Evolutionary conservation across 64 coral and sea anemone species (phyloP).

Genomic region (Porites australiensis): DNA sequence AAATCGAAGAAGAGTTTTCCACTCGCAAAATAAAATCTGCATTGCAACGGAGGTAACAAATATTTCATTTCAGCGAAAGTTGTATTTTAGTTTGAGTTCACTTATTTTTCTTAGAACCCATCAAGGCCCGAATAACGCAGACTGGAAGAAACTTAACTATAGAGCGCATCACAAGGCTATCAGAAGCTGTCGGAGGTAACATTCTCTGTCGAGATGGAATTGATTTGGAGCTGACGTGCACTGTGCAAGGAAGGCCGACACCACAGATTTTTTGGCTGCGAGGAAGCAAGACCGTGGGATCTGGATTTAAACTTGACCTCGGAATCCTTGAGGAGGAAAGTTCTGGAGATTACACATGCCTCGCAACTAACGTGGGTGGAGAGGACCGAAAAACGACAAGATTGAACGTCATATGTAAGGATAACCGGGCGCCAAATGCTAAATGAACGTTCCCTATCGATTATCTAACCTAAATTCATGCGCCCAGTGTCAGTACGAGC

Average conservation of each 20-base stretch:
- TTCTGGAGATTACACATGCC: slow-evolving; percentile 75
- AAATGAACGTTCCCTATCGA: neutral
- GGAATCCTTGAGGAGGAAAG: slow-evolving; percentile 46
- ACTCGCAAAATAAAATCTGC: no score
- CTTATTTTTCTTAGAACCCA: neutral
- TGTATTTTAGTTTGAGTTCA: neutral
- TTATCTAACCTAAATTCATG: no score
- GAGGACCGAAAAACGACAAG: slow-evolving; percentile 56
- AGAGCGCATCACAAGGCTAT: neutral
- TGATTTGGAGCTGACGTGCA: slow-evolving; percentile 38
- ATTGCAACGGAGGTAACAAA: no score
- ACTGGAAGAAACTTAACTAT: slow-evolving; percentile 19
- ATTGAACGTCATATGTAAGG: slow-evolving; percentile 27
- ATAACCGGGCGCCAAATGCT: neutral
- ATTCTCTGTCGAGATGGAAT: slow-evolving; percentile 40
- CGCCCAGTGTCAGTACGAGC: no score
- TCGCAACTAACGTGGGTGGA: slow-evolving; percentile 73
- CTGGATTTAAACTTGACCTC: slow-evolving; percentile 6
- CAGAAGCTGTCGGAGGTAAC: slow-evolving; percentile 29
- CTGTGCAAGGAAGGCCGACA: slow-evolving; percentile 33
- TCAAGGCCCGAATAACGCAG: neutral
- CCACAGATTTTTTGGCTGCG: slow-evolving; percentile 54
- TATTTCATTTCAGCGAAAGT: neutral
- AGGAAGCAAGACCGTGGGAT: slow-evolving; percentile 35
- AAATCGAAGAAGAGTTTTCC: no score